A percentile compares a stretch with the other conserved stretches of the same genome.
These are phyloP conservation scores for Pollenia griseotomentosa DNA, from an alignment of 2,888 invertebrate genomes.

Conservation along the genomic window DNA sequence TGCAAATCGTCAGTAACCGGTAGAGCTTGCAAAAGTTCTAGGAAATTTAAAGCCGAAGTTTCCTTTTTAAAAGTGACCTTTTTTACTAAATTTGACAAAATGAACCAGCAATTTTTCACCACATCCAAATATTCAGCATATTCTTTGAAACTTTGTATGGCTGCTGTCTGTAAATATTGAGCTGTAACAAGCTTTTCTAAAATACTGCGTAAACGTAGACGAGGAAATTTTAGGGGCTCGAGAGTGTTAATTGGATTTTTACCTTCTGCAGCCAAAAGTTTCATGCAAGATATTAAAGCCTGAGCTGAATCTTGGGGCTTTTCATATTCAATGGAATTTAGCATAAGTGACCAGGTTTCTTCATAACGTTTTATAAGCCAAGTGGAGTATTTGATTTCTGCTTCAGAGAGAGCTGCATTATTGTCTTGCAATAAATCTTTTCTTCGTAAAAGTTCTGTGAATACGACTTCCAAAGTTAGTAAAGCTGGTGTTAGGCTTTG, in stretches of 20 bases:
- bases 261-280: constrained; percentile 90
- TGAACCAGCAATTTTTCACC: constrained; percentile 89
- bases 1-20: constrained; percentile 82
- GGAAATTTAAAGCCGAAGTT: constrained; percentile 87
- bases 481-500: constrained; percentile 86
- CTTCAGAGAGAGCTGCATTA: constrained; percentile 85
- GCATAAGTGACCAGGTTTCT: constrained; percentile 86
- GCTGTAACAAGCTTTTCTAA: constrained; percentile 88
- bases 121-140: constrained; percentile 91
- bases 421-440: constrained; percentile 86
- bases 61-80: constrained; percentile 85
- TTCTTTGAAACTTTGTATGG: constrained; percentile 90
- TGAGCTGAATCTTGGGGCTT: constrained; percentile 86
- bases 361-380: constrained; percentile 90
- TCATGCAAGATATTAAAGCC: constrained; percentile 90
- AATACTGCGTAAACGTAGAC: constrained; percentile 88
- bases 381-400: constrained; percentile 87
- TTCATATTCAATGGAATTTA: constrained; percentile 86
- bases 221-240: constrained; percentile 87
- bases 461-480: constrained; percentile 89
- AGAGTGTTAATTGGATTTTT: constrained; percentile 86
- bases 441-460: constrained; percentile 88
- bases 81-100: constrained; percentile 86
- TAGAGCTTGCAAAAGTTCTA: constrained; percentile 87
- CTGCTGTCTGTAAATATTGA: constrained; percentile 85